Percentiles rank a stretch among this genome's conserved stretches.
These are phyloP conservation scores for Pygmarrhopalites habei DNA, from an alignment of 1,140 invertebrate species.

Conservation along the genomic window DNA sequence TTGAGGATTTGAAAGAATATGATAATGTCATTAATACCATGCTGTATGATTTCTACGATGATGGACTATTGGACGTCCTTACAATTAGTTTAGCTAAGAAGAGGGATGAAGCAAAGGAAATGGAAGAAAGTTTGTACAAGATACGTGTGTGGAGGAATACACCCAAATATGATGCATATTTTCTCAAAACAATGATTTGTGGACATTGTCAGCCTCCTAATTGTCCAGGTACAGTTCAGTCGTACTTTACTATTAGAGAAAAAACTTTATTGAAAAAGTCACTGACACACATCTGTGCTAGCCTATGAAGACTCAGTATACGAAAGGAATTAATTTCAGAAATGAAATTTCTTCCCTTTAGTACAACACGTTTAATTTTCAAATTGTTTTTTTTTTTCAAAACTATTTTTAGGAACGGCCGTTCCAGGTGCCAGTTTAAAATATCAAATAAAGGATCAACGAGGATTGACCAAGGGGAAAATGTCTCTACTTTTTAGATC, in stretches of 20 bases:
- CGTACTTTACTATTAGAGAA: no score
- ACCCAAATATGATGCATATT: slow-evolving; percentile 88
- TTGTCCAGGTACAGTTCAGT: no score
- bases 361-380: no score
- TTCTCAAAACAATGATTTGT: slow-evolving; percentile 89
- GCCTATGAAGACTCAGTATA: no score
- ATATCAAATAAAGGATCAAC: slow-evolving; percentile 76
- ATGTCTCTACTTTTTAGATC: slow-evolving; percentile 78
- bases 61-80: slow-evolving; percentile 73
- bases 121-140: slow-evolving; percentile 48
- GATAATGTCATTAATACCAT: slow-evolving; percentile 59
- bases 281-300: no score
- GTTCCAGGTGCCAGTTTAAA: slow-evolving; percentile 78
- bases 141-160: slow-evolving; percentile 75
- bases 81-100: slow-evolving; percentile 64
- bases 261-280: no score
- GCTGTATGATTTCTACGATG: slow-evolving; percentile 87
- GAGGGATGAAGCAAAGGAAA: slow-evolving; percentile 8
- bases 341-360: no score
- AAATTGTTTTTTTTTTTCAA: no score
- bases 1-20: slow-evolving; percentile 53
- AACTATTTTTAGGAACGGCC: slow-evolving; percentile 82
- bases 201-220: slow-evolving; percentile 46
- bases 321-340: no score
- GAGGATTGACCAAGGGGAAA: slow-evolving; percentile 63